Conservation (phyloP, 1,140 invertebrate genomes). For the Drosophila lacteicornis region DNA sequence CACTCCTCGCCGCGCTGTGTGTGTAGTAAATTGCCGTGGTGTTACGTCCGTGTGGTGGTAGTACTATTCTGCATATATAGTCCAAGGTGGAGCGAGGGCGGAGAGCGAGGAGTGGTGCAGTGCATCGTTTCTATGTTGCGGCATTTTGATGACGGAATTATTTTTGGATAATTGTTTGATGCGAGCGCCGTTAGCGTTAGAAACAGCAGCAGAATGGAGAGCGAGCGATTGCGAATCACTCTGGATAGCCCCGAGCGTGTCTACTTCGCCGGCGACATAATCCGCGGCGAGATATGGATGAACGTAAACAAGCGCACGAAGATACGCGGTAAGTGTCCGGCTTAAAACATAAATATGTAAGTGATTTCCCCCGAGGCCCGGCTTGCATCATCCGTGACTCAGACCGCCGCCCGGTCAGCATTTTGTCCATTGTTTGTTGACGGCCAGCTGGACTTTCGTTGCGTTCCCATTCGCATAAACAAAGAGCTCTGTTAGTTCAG, state of each 20-base stretch:
- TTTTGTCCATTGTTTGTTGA: slow-evolving; percentile 39
- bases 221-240: slow-evolving; percentile 77
- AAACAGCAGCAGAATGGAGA: slow-evolving; percentile 71
- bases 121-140: slow-evolving; percentile 54
- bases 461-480: slow-evolving; percentile 75
- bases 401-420: slow-evolving; percentile 40
- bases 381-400: slow-evolving; percentile 62
- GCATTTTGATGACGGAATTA: slow-evolving; percentile 67
- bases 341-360: not conserved
- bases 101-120: slow-evolving; percentile 11
- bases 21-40: slow-evolving; percentile 25
- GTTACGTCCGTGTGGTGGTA: slow-evolving; percentile 18
- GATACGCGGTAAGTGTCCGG: slow-evolving; percentile 76
- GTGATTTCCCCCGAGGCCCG: slow-evolving; percentile 36
- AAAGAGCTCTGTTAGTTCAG: slow-evolving; percentile 61
- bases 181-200: slow-evolving; percentile 28
- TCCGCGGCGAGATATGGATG: slow-evolving; percentile 79
- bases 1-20: slow-evolving; percentile 19
- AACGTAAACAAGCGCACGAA: slow-evolving; percentile 79
- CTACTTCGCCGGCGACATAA: slow-evolving; percentile 78
- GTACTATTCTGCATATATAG: slow-evolving; percentile 37
- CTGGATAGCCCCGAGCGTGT: slow-evolving; percentile 76
- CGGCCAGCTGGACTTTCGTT: slow-evolving; percentile 62
- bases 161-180: slow-evolving; percentile 77
- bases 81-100: slow-evolving; percentile 9